Base-by-base conservation (phyloP, 2,888 invertebrate species). In the Ischnus inquisitorius region DNA sequence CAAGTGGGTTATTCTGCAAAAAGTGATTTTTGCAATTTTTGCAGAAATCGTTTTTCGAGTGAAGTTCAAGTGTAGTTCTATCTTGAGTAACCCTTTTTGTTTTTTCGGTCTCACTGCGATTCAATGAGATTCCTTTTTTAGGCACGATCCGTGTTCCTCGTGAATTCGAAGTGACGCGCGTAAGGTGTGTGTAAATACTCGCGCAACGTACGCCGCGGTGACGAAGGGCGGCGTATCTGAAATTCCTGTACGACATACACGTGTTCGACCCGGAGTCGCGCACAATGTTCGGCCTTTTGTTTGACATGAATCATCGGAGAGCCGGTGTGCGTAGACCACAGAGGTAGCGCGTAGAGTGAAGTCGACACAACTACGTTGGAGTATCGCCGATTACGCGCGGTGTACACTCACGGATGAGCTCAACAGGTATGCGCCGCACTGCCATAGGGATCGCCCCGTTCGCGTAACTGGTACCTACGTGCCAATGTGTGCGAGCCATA, bases 271-370 rank as follows among this genome's bases (percentile, higher is more conserved):
- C 88, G 86, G 85, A 88, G 86, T 88, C 88, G 87, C 86, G 46
- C 39, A 89, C 86, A 88, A 89, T 91, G 90, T 91, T 89, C 87
- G 87, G 89, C 85, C 92, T 92, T 92, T 92, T 92, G 92, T 92
- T 92, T 90, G 89, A 90, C 88, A 88, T 92, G 92, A 92, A 91
- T 92, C 92, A 92, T 90, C 91, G n/a, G n/a, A 86, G 86, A 86
- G 80, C 75, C 67, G 80, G 64, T 78, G 69, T 54, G 68, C 51
- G 39, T 25, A 43, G 41, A 28, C 28, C 34, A 77, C 16, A 43
- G 16, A 28, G 34, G 39, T 57, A 62, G 72, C 60, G 71, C 62
- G 67, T 62, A 77, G 51, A 75, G 68, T 69, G 72, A 68, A 43
- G 62, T 41, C 34, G 51, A 41, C 39, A 22, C 19, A 48, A 34